Conservation (phyloP, 2,113 vertebrate genomes). For the Trochalopteron elliotii region DNA sequence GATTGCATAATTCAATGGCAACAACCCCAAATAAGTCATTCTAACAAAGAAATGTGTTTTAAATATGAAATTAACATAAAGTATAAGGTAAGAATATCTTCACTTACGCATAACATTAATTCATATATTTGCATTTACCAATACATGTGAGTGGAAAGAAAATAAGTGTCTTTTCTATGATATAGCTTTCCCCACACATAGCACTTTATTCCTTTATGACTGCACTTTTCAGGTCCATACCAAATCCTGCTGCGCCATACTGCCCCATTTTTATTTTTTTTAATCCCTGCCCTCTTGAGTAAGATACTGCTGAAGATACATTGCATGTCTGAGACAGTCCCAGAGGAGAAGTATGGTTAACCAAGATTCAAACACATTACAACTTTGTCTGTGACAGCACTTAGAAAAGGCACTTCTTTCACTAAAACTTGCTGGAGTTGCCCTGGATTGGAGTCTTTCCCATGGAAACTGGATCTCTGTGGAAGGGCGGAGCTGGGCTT, state of each 20-base stretch:
- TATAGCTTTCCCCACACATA: not conserved
- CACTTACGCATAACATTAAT: not conserved
- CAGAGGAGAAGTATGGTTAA: not conserved
- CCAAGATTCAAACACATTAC: not conserved
- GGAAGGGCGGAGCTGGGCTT: not conserved
- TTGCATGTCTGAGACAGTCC: not conserved
- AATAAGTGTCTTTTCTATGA: not conserved
- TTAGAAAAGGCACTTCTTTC: not conserved
- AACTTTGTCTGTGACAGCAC: not conserved
- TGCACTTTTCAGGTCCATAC: not conserved
- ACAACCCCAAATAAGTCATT: constrained; percentile 29
- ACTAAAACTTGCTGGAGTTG: not conserved
- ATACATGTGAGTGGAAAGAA: not conserved
- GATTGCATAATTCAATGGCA: constrained; percentile 38
- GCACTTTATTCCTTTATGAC: not conserved
- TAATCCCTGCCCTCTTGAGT: not conserved
- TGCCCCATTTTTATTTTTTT: not conserved
- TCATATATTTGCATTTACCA: not conserved
- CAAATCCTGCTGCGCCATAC: not conserved
- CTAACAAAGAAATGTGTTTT: constrained; percentile 7
- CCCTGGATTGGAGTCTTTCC: not conserved
- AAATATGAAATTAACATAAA: constrained; percentile 25
- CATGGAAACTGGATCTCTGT: not conserved
- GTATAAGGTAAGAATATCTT: constrained; percentile 34
- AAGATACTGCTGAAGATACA: not conserved